Percentiles rank a stretch among this genome's conserved stretches.
Conservation (phyloP, 2,888 invertebrate genomes). For the Erebia ligea region DNA sequence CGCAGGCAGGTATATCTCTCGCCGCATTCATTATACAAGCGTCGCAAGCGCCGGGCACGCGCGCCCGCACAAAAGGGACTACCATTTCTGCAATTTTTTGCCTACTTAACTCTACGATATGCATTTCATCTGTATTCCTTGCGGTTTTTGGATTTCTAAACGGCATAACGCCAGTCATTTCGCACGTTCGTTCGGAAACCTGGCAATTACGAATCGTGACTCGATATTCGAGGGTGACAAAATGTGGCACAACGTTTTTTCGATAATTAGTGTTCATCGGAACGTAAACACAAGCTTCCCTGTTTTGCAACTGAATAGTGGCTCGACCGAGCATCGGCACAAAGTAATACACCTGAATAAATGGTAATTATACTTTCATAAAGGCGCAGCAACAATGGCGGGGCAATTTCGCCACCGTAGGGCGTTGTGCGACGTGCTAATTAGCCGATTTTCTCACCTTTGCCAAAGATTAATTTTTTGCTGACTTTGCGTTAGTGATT, state of each 20-base stretch:
- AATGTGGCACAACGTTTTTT: constrained; percentile 47
- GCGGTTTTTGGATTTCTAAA: constrained; percentile 20
- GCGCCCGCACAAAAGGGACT: constrained; percentile 55
- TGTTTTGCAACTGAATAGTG: constrained; percentile 70
- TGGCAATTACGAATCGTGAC: constrained; percentile 71
- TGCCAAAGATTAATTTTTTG: constrained; percentile 56
- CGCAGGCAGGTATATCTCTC: constrained; percentile 60
- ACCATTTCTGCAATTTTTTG: constrained; percentile 50
- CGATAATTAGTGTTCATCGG: constrained; percentile 70
- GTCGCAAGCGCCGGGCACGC: constrained; percentile 57
- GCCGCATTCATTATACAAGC: constrained; percentile 70
- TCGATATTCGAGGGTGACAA: constrained; percentile 49
- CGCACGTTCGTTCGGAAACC: constrained; percentile 43
- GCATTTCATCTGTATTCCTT: constrained; percentile 15
- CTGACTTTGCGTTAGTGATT: constrained; percentile 36
- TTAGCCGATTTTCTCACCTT: constrained; percentile 81
- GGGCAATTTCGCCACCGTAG: constrained; percentile 59
- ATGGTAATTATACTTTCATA: constrained; percentile 75
- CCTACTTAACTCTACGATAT: constrained; percentile 38
- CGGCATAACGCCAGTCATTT: background rate
- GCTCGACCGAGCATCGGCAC: constrained; percentile 49
- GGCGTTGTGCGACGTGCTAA: constrained; percentile 66
- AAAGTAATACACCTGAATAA: constrained; percentile 74
- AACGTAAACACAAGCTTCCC: constrained; percentile 68
- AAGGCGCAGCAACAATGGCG: constrained; percentile 62